phyloP scores from a whole-genome alignment of 2,797 vertebrate genomes.

The Cirrhinus molitorella region DNA sequence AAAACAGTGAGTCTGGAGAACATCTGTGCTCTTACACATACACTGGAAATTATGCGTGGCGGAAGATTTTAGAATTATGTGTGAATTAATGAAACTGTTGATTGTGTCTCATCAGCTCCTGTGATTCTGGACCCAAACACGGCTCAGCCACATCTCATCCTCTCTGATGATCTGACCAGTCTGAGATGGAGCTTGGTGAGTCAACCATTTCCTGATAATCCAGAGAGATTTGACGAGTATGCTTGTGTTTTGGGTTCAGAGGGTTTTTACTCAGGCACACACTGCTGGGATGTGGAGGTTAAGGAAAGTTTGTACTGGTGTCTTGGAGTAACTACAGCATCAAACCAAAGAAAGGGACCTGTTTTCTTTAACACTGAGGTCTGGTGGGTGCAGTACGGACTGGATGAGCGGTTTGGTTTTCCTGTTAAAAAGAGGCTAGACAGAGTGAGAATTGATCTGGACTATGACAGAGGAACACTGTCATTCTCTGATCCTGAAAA shows the following conservation, averaged over 20 bases:
- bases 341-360: background rate
- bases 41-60: background rate
- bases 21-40: background rate
- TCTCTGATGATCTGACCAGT: background rate
- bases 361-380: background rate
- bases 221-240: conserved; percentile 18
- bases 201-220: conserved; percentile 6
- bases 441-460: background rate
- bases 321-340: conserved; percentile 6
- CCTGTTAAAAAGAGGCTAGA: background rate
- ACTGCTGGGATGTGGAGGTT: conserved; percentile 1
- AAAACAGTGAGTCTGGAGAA: background rate
- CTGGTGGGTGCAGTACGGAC: conserved; percentile 5
- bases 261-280: conserved; percentile 5
- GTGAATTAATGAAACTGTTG: background rate
- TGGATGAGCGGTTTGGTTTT: conserved; percentile 11
- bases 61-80: background rate
- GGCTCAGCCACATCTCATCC: background rate
- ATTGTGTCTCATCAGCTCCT: conserved; percentile 6
- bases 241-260: conserved; percentile 7
- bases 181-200: background rate
- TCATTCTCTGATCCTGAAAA: conserved; percentile 2
- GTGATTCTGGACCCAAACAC: conserved; percentile 14
- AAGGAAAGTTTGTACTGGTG: conserved; percentile 20
- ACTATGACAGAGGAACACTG: background rate